phyloP scores from a whole-genome alignment of 1,140 invertebrate genomes.

The Goniozus legneri region DNA sequence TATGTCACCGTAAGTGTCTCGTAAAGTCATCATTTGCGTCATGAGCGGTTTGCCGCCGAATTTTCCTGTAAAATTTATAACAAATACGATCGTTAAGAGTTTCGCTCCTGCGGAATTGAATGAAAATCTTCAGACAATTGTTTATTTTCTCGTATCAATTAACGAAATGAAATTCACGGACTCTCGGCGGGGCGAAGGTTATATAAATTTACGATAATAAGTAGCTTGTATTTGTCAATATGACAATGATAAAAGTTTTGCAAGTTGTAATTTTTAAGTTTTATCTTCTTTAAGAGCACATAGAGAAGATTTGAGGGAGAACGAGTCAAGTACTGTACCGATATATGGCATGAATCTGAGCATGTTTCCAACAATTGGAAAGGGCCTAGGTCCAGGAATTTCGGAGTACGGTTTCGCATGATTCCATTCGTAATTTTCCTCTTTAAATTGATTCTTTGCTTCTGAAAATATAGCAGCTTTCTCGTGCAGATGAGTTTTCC shows the following conservation, averaged over 20 bases:
- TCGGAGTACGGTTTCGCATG: constrained; percentile 31
- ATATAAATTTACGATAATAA: no score
- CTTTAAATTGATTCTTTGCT: background rate
- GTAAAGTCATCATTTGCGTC: constrained; percentile 21
- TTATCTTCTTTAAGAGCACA: no score
- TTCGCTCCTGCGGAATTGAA: no score
- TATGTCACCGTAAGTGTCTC: constrained; percentile 30
- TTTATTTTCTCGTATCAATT: no score
- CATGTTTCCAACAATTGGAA: constrained; percentile 50
- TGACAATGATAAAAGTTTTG: constrained; percentile 1
- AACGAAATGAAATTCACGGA: no score
- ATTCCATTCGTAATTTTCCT: background rate
- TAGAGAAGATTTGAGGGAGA: no score
- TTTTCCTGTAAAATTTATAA: constrained; percentile 35
- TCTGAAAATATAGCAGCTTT: background rate
- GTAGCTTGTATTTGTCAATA: background rate
- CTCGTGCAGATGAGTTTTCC: background rate
- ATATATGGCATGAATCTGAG: constrained; percentile 55
- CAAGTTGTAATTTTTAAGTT: constrained; percentile 1
- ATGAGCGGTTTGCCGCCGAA: constrained; percentile 14
- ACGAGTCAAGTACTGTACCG: constrained; percentile 58
- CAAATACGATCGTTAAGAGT: no score
- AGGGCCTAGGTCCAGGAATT: constrained; percentile 54
- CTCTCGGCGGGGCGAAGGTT: no score
- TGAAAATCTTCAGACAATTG: no score